Base-by-base conservation (phyloP, 2,888 invertebrate species). In the Chirona hameri region DNA sequence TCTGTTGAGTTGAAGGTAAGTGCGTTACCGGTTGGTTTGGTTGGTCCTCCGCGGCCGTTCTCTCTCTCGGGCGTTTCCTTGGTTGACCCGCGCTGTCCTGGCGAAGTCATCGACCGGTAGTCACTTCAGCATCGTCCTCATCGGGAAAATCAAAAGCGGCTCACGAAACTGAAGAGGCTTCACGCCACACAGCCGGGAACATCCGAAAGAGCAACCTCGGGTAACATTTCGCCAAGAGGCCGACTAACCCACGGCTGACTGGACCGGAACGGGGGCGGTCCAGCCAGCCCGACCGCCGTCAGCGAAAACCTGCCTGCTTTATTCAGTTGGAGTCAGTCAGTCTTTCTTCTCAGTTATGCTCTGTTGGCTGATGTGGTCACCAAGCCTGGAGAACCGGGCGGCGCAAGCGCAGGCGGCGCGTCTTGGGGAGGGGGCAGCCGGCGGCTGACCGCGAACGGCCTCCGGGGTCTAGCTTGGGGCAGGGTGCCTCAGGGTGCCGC, bases 1-100 rank as follows among this genome's bases (percentile, higher is more conserved):
- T 76, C 31, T 76, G 76, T 76, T 76, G 24, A 76, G 39, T 46
- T 46, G 24, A 39, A 76, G 76, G 76, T 76, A 76, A 76, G 76
- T 76, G 76, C 31, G 76, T 76, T 46, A 24, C 76, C 46, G 24
- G 72, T 31, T 29, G 18, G 72, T 72, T 72, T 27, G 27, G 72
- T 72, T 72, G 72, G 29, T 31, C 72, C 15, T 72, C 24, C 18
- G 72, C 12, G 46, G 9, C 76, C 21, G 27, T n/a, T n/a, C 27
- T 12, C 21, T n/a, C 27, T n/a, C 27, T 12, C n/a, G 46, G 9
- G 72, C 72, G 76, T 24, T 76, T 27, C 46, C 76, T 31, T 76
- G 76, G 46, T 76, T 76, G 24, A 31, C 31, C 72, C 72, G 72
- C 24, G 72, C 18, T 24, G 76, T 39, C 24, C 46, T 46, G 7